Conservation (phyloP, 2,888 invertebrate species). For the Itoplectis maculator region DNA sequence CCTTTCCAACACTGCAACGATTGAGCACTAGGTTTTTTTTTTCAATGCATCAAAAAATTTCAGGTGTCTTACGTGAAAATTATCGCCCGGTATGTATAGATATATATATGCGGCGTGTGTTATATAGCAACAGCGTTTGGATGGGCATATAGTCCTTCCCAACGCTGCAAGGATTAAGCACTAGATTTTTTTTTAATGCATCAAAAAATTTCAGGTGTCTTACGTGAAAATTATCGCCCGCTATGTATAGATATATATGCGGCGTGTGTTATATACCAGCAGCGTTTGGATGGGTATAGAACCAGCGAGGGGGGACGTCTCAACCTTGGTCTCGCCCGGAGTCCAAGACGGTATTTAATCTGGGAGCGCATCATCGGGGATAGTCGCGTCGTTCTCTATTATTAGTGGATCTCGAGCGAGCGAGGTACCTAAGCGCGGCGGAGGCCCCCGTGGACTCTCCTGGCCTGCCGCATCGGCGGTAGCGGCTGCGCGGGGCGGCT, state of each 20-base stretch:
- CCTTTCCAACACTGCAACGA: too few relatives aligned
- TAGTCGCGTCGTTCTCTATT: constrained; percentile 73
- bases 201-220: too few relatives aligned
- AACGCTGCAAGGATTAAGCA: too few relatives aligned
- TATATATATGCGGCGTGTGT: too few relatives aligned
- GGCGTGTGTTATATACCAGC: constrained; percentile 4
- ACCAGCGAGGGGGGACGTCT: constrained; percentile 47
- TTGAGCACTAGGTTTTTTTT: too few relatives aligned
- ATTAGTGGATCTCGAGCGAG: constrained; percentile 72
- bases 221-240: too few relatives aligned
- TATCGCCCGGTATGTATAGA: too few relatives aligned
- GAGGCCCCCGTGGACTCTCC: neutral
- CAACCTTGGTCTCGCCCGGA: constrained; percentile 69
- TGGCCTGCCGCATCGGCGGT: neutral
- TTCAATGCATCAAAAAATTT: neutral
- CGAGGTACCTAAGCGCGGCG: too few relatives aligned
- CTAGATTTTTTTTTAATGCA: too few relatives aligned
- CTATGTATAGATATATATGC: neutral
- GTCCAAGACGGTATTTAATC: constrained; percentile 76
- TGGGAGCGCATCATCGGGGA: constrained; percentile 71
- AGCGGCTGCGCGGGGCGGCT: constrained; percentile 4
- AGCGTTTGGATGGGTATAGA: constrained; percentile 10
- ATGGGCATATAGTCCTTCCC: too few relatives aligned
- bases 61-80: too few relatives aligned
- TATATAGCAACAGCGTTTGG: too few relatives aligned